Conservation (phyloP, 2,113 vertebrate species). For the Brachionichthys hirsutus region DNA sequence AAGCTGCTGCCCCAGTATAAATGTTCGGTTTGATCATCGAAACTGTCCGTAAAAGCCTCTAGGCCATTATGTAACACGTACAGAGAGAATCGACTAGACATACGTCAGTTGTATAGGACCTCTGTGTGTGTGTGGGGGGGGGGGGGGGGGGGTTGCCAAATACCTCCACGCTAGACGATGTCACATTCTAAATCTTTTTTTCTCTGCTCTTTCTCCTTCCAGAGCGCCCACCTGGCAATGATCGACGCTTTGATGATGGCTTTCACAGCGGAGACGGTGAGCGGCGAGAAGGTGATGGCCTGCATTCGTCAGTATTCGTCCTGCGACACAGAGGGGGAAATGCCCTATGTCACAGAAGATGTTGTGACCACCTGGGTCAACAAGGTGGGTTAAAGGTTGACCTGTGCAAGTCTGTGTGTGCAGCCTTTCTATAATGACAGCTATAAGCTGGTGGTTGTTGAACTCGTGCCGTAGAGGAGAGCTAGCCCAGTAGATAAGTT, state of each 20-base stretch:
- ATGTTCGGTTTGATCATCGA: not conserved
- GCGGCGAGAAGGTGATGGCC: slow-evolving; percentile 86
- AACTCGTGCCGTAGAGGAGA: not conserved
- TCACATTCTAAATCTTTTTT: slow-evolving; percentile 1
- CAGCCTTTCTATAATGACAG: not conserved
- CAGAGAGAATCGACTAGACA: not conserved
- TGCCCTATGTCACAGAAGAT: slow-evolving; percentile 93
- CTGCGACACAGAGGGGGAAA: slow-evolving; percentile 83
- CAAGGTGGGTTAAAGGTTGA: slow-evolving; percentile 79
- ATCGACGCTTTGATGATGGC: slow-evolving; percentile 97
- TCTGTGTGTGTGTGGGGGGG: too few relatives aligned
- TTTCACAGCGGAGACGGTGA: slow-evolving; percentile 91
- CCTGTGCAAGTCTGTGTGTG: too few relatives aligned
- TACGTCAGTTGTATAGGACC: too few relatives aligned
- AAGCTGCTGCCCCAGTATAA: slow-evolving; percentile 25
- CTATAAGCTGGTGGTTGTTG: not conserved
- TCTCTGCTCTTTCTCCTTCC: slow-evolving; percentile 32
- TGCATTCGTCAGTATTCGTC: slow-evolving; percentile 87
- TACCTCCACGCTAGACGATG: not conserved
- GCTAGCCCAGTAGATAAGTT: not conserved
- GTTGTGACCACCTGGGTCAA: slow-evolving; percentile 95
- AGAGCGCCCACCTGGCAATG: slow-evolving; percentile 96
- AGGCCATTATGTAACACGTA: not conserved
- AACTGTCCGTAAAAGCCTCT: too few relatives aligned
- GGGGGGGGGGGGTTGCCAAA: not conserved